Evolutionary conservation across 2,797 vertebrate species (phyloP), one percentile per base, ranked within the genome.

Genomic region (Falco biarmicus): DNA sequence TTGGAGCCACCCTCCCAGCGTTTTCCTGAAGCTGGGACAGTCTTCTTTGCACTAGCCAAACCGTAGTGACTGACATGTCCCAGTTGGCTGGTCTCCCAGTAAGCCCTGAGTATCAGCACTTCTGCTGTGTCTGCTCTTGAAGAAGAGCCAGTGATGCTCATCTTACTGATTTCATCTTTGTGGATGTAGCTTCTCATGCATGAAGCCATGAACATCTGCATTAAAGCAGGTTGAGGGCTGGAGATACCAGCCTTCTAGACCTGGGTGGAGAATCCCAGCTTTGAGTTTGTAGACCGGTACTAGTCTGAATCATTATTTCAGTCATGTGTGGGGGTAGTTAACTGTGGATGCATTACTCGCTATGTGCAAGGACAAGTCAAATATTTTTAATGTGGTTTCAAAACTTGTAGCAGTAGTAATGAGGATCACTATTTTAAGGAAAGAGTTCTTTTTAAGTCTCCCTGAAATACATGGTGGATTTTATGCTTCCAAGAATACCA

Each of bases 331-430:
- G 41, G 76, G 37, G 41, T 32, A 39, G 19, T 51, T 95, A 66
- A 31, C 51, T 87, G 6, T 51, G 25, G 15, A 71, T 90, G 32
- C 53, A 75, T 96, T 90, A 71, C 69, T 83, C 59, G 63, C 76
- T 84, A 34, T 65, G 34, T 64, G 82, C 77, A 77, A 95, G n/a
- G 82, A 51, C 63, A 81, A 93, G 39, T 29, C 51, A 90, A 61
- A 91, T 96, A 95, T 92, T 97, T 98, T 96, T 90, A 78, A 86
- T 45, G 18, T 64, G 60, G 47, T 94, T 63, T 93, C 91, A 94
- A 84, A 94, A 54, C 61, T 91, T 86, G 50, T 69, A 81, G 66
- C 53, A 80, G 48, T 74, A 47, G 84, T 47, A 56, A 41, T 79
- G 68, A 88, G 47, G 53, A 69, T 66, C n/a, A 34, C 48, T 87